Evolutionary conservation across 23 tunicate species (phyloP), one percentile per base, ranked within the genome.

Genomic region (Clavelina lepadiformis): DNA sequence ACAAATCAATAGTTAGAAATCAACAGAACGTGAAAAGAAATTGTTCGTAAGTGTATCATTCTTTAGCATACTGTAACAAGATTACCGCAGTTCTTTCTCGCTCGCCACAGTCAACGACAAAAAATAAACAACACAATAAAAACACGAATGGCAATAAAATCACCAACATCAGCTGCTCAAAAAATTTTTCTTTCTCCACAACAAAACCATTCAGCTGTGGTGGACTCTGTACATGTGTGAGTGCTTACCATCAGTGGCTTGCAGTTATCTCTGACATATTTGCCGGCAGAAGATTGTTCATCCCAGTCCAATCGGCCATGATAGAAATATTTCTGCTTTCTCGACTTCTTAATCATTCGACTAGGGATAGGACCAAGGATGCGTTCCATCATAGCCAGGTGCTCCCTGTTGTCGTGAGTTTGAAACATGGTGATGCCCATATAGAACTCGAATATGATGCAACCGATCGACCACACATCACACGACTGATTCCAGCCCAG

Each of bases 401-500:
- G 99, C 65, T 94, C 99, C 4, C 94, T 76, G 56, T 94, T 94
- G 38, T 94, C 99, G 61, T 94, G 99, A 3, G 99, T 94, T 80
- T 94, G 99, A 57, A 94, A 94, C 99, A 94, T 94, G 0, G 99
- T 94, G 31, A 86, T 76, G 13, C 99, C 99, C 99, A 86, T 94
- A 71, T 94, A 94, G 56, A 80, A 94, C 75, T 94, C 99, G 55
- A 94, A 94, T 15, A 94, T 86, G 44, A 94, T 94, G 63, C 94
- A 83, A 44, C 99, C 99, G 36, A 94, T 93, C 23, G 96, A 87
- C 99, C 99, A 94, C 21, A 94, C 99, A 65, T 94, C 99, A 59
- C 99, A 94, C 20, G 95, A 63, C 44, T 94, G 99, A 32, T 71
- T 80, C 99, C 99, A 94, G 5, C 99, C 99, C 23, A 94, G 77